Evolutionary conservation across 2,888 invertebrate species (phyloP), one percentile per base, ranked within the genome.

Genomic region (Cartodere bifasciata): DNA sequence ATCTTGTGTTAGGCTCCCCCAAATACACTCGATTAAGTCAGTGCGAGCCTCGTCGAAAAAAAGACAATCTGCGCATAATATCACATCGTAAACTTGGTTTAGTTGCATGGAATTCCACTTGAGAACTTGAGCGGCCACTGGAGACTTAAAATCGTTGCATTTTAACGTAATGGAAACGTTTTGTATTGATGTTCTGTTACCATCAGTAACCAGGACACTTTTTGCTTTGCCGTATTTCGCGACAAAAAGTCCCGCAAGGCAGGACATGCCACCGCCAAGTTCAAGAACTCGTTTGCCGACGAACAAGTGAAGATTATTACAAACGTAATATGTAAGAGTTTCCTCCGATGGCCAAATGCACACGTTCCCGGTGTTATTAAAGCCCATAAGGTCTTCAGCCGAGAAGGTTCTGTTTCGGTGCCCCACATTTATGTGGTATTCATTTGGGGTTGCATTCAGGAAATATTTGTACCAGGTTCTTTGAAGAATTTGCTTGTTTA

Each of bases 221-320:
- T 64, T 63, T 1, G 80, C 70, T 28, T 65, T 61, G 32, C 74
- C 71, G 46, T 75, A 75, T 48, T 78, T 75, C 33, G 79, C 75
- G 28, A 72, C 64, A 50, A 81, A 68, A 9, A 86, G 58, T 2
- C 84, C 85, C 4, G 83, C 82, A 16, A 86, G 60, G 44, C 83
- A 83, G 12, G 84, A 82, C 79, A 86, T 85, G 3, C 86, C 86
- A 11, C 85, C 85, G 2, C 86, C 86, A 23, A 86, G 60, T 55
- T 86, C 86, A 45, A 83, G 63, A 14, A 86, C 71, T 49, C 63
- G 67, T 52, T 75, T 76, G 38, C 67, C 67, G n/a, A 67, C 60
- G 55, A 82, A 83, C 22, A 70, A 55, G n/a, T 62, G 49, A 28
- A 67, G 56, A 51, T 83, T 74, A 42, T 72, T 67, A 32, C 83